These are phyloP conservation scores for Clamator glandarius DNA, from an alignment of 2,797 vertebrate species.

Conservation along the genomic window DNA sequence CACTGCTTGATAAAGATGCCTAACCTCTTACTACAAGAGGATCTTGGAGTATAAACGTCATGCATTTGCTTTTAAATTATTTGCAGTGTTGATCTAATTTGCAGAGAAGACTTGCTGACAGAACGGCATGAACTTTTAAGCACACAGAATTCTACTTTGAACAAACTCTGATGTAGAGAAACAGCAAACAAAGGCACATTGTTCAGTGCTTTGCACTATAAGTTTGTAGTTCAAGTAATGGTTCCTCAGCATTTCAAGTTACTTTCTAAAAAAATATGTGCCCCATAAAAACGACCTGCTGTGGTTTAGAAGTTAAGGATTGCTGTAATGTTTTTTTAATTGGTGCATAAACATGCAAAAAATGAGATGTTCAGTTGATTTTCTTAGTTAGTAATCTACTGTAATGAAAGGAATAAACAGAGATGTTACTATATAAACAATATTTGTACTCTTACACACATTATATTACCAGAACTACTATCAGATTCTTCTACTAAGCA, in stretches of 20 bases:
- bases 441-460: neutral
- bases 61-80: neutral
- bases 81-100: neutral
- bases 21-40: neutral
- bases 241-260: neutral
- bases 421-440: conserved; percentile 24
- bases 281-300: neutral
- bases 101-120: neutral
- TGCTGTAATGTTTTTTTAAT: conserved; percentile 49
- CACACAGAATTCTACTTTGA: neutral
- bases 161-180: neutral
- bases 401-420: conserved; percentile 53
- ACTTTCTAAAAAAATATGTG: conserved; percentile 36
- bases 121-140: neutral
- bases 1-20: neutral
- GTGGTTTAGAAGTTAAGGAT: conserved; percentile 46
- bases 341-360: conserved; percentile 37
- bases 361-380: conserved; percentile 35
- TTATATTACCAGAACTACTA: neutral
- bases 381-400: conserved; percentile 56
- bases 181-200: neutral
- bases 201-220: neutral
- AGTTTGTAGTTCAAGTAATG: neutral
- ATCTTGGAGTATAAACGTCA: neutral
- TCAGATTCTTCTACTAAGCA: neutral